These are phyloP conservation scores for Gasterosteus nipponicus DNA, from an alignment of 2,113 vertebrate species.

Conservation along the genomic window DNA sequence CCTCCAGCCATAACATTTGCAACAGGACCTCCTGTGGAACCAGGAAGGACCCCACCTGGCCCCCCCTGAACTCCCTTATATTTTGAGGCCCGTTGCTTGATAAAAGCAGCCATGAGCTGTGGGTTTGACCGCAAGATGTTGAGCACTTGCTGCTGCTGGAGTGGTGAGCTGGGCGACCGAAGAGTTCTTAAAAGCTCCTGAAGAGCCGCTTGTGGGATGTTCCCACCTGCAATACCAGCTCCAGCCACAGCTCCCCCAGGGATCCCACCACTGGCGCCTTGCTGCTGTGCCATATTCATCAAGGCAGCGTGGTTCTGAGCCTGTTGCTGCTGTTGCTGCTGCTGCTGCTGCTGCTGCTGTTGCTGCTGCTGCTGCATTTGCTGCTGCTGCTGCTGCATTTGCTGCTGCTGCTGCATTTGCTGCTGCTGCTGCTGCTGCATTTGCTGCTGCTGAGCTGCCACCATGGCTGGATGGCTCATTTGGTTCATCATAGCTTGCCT, in stretches of 20 bases:
- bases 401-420: slow-evolving; percentile 82
- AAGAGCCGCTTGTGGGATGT: slow-evolving; percentile 83
- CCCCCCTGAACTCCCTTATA: slow-evolving; percentile 85
- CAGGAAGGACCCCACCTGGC: slow-evolving; percentile 77
- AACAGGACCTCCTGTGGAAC: slow-evolving; percentile 76
- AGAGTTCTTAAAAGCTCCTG: slow-evolving; percentile 81
- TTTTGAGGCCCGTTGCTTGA: slow-evolving; percentile 93
- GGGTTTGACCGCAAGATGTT: slow-evolving; percentile 96
- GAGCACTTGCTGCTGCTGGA: slow-evolving; percentile 77
- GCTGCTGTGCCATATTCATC: slow-evolving; percentile 21
- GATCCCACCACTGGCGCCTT: slow-evolving; percentile 34
- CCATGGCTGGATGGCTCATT: slow-evolving; percentile 85
- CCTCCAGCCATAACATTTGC: slow-evolving; percentile 74
- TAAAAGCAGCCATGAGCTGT: slow-evolving; percentile 96
- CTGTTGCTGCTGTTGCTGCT: slow-evolving; percentile 55
- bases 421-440: slow-evolving; percentile 79
- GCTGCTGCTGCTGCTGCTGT: neutral
- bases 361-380: neutral
- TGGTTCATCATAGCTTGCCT: slow-evolving; percentile 91
- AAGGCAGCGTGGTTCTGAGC: slow-evolving; percentile 11
- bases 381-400: slow-evolving; percentile 47
- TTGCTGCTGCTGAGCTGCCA: slow-evolving; percentile 82
- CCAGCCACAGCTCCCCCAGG: slow-evolving; percentile 49
- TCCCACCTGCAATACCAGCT: slow-evolving; percentile 71
- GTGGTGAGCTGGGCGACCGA: slow-evolving; percentile 80